A percentile compares a stretch with the other conserved stretches of the same genome.
Evolutionary conservation across 2,797 vertebrate genomes (phyloP).

Genomic region (Gymnothorax javanicus): DNA sequence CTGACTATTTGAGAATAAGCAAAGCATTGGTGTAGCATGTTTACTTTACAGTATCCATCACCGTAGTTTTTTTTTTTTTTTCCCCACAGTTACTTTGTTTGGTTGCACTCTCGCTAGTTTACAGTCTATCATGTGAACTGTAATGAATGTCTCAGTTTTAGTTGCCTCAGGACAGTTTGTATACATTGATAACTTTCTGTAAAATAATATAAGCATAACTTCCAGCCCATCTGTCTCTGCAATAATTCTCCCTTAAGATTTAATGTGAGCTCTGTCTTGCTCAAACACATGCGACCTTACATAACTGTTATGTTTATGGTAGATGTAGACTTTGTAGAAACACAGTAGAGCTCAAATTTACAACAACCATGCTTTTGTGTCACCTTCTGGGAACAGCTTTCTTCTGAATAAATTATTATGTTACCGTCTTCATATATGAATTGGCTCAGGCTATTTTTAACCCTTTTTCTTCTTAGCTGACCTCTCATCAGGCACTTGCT

Average conservation of each 20-base stretch:
- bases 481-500: conserved; percentile 20
- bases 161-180: neutral
- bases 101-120: neutral
- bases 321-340: neutral
- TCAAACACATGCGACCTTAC: neutral
- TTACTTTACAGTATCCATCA: neutral
- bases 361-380: neutral
- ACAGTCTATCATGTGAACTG: neutral
- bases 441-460: conserved; percentile 28
- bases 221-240: neutral
- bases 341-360: neutral
- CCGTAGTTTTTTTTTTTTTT: too few relatives aligned
- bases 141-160: neutral
- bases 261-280: neutral
- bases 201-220: neutral
- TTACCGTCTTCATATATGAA: conserved; percentile 27
- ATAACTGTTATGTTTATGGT: neutral
- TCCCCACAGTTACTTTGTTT: neutral
- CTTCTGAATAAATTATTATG: conserved; percentile 34
- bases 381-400: neutral
- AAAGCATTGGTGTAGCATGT: neutral
- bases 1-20: neutral
- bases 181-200: neutral
- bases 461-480: conserved; percentile 26
- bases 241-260: neutral